phyloP scores from a whole-genome alignment of 2,888 invertebrate genomes.

The Acrobasis suavella region DNA sequence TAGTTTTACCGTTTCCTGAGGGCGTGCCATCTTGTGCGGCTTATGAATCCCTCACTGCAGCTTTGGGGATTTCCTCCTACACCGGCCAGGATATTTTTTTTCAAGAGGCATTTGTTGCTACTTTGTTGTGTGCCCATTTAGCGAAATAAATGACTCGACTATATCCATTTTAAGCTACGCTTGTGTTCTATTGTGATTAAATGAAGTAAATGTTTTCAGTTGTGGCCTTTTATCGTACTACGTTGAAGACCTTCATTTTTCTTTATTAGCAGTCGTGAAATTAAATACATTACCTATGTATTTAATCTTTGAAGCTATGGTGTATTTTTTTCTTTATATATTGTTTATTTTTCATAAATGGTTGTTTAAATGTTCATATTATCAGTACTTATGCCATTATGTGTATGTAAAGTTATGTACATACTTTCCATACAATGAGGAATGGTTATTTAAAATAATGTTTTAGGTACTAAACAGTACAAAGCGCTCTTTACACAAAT shows the following conservation, averaged over 20 bases:
- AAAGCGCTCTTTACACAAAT: neutral
- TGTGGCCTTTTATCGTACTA: neutral
- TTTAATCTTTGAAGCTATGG: neutral
- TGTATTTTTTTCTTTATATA: neutral
- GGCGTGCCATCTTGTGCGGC: conserved; percentile 45
- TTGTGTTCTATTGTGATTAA: conserved; percentile 5
- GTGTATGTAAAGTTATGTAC: too few species aligned
- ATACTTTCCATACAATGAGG: too few species aligned
- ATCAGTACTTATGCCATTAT: too few species aligned
- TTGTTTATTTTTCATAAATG: too few species aligned
- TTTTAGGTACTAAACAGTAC: neutral
- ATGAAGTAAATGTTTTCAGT: neutral
- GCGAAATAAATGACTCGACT: conserved; percentile 20
- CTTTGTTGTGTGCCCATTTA: conserved; percentile 21
- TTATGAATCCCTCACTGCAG: conserved; percentile 43
- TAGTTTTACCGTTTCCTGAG: conserved; percentile 42
- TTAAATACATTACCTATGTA: too few species aligned
- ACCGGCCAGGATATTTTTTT: conserved; percentile 30
- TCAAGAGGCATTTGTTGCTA: conserved; percentile 24
- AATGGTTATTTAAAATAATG: too few species aligned
- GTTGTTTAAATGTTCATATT: too few species aligned
- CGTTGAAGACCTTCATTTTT: neutral
- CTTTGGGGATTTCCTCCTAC: conserved; percentile 49
- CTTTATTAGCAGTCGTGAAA: neutral
- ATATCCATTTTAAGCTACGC: conserved; percentile 18